phyloP scores from a whole-genome alignment of 1,140 invertebrate genomes.

The Pseudomyrmex sp. region DNA sequence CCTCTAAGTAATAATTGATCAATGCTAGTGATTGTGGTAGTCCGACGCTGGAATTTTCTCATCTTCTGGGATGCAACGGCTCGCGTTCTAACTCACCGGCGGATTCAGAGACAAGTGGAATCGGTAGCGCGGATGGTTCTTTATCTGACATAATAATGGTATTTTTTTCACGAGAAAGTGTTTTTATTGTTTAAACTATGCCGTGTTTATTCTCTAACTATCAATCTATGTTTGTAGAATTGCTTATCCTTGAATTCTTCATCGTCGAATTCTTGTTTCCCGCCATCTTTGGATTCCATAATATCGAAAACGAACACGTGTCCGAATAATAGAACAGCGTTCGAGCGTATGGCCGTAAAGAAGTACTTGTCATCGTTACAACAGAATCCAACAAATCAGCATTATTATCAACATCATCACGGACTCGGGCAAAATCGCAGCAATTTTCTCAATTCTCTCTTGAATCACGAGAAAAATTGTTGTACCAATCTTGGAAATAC shows the following conservation, averaged over 20 bases:
- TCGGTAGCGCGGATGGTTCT: conserved; percentile 87
- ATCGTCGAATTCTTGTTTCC: conserved; percentile 69
- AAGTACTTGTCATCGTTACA: conserved; percentile 75
- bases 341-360: conserved; percentile 76
- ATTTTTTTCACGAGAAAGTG: not conserved
- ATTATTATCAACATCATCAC: conserved; percentile 79
- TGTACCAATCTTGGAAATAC: conserved; percentile 68
- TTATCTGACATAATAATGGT: conserved; percentile 89
- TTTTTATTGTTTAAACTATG: conserved; percentile 44
- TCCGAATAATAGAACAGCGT: conserved; percentile 70
- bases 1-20: conserved; percentile 19
- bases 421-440: conserved; percentile 79
- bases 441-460: conserved; percentile 71
- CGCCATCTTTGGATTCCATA: conserved; percentile 69
- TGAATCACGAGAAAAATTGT: conserved; percentile 74
- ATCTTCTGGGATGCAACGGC: conserved; percentile 82
- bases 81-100: conserved; percentile 87
- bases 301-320: conserved; percentile 74
- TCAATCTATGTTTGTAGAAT: conserved; percentile 67
- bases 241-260: conserved; percentile 77
- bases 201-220: too few relatives aligned
- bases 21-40: conserved; percentile 85
- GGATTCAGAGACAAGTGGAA: conserved; percentile 88
- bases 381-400: conserved; percentile 70
- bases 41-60: conserved; percentile 84